Evolutionary conservation across 2,113 vertebrate genomes (phyloP).

Genomic region (Erpornis zantholeuca): DNA sequence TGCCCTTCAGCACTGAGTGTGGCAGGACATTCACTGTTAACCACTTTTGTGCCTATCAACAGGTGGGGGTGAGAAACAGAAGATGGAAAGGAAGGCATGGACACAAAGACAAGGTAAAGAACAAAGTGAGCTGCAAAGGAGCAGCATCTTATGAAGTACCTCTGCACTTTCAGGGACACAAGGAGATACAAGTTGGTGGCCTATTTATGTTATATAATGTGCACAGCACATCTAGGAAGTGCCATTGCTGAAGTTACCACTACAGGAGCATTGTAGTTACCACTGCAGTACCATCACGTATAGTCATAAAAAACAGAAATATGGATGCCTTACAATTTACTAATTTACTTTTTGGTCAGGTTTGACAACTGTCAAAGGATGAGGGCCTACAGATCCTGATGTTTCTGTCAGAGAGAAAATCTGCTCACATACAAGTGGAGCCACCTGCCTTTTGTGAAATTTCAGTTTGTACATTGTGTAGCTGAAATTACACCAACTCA

Average conservation of each 20-base stretch:
- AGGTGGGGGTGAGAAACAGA: not conserved
- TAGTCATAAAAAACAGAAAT: not conserved
- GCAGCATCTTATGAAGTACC: not conserved
- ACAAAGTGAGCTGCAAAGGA: not conserved
- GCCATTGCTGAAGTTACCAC: not conserved
- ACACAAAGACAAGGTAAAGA: not conserved
- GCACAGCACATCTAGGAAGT: not conserved
- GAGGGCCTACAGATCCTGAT: not conserved
- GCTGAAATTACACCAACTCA: not conserved
- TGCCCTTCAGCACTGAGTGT: not conserved
- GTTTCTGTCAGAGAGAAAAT: not conserved
- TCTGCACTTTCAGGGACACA: not conserved
- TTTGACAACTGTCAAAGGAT: not conserved
- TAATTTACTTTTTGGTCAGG: not conserved
- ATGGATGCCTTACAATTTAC: not conserved
- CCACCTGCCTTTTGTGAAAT: not conserved
- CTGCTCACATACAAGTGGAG: not conserved
- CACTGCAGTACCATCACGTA: not conserved
- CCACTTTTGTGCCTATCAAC: not conserved
- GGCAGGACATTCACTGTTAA: not conserved
- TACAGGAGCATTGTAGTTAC: not conserved
- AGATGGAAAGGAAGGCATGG: not conserved
- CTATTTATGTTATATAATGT: not conserved
- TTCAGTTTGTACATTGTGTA: not conserved
- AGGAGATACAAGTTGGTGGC: not conserved